phyloP scores from a whole-genome alignment of 1,140 invertebrate species.

The Leptinotarsa undecemlineata region DNA sequence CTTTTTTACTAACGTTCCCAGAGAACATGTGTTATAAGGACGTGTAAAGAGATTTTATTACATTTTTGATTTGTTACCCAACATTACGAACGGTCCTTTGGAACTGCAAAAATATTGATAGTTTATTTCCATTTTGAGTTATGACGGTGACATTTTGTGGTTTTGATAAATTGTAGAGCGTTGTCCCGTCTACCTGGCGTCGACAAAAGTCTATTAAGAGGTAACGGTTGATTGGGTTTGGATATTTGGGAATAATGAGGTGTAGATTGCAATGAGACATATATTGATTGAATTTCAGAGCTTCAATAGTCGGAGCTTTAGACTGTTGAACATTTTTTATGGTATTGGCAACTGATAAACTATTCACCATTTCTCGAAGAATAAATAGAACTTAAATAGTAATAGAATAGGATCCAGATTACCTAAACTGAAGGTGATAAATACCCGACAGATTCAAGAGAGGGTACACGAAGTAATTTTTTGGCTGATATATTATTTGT shows the following conservation, averaged over 20 bases:
- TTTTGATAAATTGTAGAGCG: constrained; percentile 35
- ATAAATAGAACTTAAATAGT: too few species aligned
- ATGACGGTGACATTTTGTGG: constrained; percentile 32
- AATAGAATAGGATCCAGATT: too few species aligned
- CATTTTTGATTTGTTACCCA: constrained; percentile 39
- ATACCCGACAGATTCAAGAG: too few species aligned
- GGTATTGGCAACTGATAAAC: too few species aligned
- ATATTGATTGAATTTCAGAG: not conserved
- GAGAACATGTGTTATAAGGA: constrained; percentile 38
- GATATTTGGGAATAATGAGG: not conserved
- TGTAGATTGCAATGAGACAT: constrained; percentile 4
- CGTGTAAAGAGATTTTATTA: constrained; percentile 39
- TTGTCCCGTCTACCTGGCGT: not conserved
- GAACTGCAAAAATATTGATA: constrained; percentile 37
- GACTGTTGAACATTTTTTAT: too few species aligned
- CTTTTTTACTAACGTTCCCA: constrained; percentile 11
- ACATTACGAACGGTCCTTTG: constrained; percentile 34
- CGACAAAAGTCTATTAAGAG: constrained; percentile 8
- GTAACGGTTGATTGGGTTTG: constrained; percentile 11
- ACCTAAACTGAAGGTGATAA: too few species aligned
- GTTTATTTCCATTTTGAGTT: constrained; percentile 27
- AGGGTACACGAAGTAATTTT: too few species aligned
- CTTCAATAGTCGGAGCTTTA: not conserved
- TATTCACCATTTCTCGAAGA: too few species aligned
- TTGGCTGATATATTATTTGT: too few species aligned